Evolutionary conservation across 2,113 vertebrate genomes (phyloP), one percentile per base, ranked within the genome.

Genomic region (Centropus unirufus): DNA sequence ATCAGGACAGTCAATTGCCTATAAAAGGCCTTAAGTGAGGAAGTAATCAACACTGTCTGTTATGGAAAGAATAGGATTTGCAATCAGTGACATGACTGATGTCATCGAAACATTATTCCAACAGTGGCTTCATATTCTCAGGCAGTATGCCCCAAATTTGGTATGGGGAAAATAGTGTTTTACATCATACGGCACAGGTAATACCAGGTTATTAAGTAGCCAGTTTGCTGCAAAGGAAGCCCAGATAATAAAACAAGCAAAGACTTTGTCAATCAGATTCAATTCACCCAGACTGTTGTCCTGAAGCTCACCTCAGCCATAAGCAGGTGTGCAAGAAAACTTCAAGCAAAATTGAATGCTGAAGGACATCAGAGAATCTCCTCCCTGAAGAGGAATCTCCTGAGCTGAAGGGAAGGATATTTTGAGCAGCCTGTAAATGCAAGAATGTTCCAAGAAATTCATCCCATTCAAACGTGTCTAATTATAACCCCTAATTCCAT

Each of bases 11-110:
- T 89, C 78, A 91, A 91, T 91, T 95, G 59, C 93, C 58, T 73
- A 91, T 92, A 74, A 94, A 95, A 85, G 63, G 63, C 67, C 68
- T 92, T 92, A 90, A 97, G 87, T 95, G 93, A 95, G 95, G 94
- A 97, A 97, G 85, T 88, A 95, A 95, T 96, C 90, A 95, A 67
- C 74, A 46, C 70, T 64, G 44, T 89, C 77, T 93, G 2, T 95
- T 79, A 62, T 6, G 73, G 78, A 87, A 85, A 91, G 82, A 94
- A 91, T 83, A 73, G 81, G 55, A 91, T 80, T 79, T 79, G 81
- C 94, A 96, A 89, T 97, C 89, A 70, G 86, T 52, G 76, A 78
- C 32, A 32, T 57, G 89, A 55, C 80, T 86, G 36, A 89, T 81
- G 55, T 67, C 26, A 81, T 17, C 6, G 20, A 93, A 78, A 78